These are phyloP conservation scores for Lasioglossum malachurum DNA, from an alignment of 2,888 invertebrate genomes.

Conservation along the genomic window DNA sequence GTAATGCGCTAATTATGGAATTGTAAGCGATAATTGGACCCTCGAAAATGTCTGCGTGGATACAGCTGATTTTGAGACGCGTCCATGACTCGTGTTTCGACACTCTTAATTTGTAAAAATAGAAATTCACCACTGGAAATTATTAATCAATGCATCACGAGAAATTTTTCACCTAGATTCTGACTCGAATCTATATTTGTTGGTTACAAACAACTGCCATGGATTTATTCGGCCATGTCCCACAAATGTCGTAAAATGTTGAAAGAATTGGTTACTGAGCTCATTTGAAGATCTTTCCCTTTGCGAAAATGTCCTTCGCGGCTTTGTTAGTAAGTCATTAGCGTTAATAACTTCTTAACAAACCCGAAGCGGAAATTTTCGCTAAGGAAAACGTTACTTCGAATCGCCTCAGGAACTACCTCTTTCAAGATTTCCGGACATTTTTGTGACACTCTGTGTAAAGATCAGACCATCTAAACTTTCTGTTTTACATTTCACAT, in stretches of 20 bases:
- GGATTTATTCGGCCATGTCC: neutral
- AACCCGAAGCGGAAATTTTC: too few relatives aligned
- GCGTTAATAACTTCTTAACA: too few relatives aligned
- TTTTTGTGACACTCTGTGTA: too few relatives aligned
- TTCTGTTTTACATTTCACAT: neutral
- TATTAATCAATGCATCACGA: neutral
- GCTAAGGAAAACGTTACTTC: too few relatives aligned
- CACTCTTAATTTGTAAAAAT: neutral
- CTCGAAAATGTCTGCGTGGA: constrained; percentile 51
- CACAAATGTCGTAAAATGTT: too few relatives aligned
- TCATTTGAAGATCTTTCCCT: too few relatives aligned
- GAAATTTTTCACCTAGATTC: neutral
- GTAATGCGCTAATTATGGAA: constrained; percentile 27
- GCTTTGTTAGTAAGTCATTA: too few relatives aligned
- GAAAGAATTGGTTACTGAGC: too few relatives aligned
- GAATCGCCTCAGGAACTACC: too few relatives aligned
- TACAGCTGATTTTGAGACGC: constrained; percentile 6
- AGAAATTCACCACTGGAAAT: neutral
- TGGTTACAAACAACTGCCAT: neutral
- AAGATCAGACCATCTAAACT: too few relatives aligned
- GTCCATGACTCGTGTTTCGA: neutral
- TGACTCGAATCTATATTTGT: neutral
- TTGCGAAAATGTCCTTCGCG: too few relatives aligned
- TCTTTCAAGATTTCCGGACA: too few relatives aligned
- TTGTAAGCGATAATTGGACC: constrained; percentile 68